Evolutionary conservation across 2,888 invertebrate species (phyloP).

Genomic region (Aproaerema taeniolella): DNA sequence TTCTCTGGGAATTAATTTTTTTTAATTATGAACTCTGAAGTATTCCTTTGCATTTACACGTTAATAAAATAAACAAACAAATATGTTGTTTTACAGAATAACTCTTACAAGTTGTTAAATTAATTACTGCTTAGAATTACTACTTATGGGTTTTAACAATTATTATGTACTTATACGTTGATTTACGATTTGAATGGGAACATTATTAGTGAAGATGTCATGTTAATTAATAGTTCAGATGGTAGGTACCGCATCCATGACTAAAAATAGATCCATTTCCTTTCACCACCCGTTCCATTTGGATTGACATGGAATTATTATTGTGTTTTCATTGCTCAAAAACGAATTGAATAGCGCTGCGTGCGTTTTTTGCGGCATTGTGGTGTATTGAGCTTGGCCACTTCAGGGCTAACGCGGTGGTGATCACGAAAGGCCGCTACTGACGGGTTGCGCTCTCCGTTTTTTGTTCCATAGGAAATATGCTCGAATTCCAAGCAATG

Average conservation of each 20-base stretch:
- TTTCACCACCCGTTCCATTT: constrained; percentile 1
- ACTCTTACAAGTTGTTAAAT: too few relatives aligned
- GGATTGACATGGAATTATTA: constrained; percentile 45
- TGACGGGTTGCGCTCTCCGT: constrained; percentile 38
- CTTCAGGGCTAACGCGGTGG: constrained; percentile 63
- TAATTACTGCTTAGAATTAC: too few relatives aligned
- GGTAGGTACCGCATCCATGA: constrained; percentile 1
- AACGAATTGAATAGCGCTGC: constrained; percentile 65
- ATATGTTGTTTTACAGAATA: too few relatives aligned
- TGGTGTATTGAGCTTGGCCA: constrained; percentile 37
- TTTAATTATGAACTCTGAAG: too few relatives aligned
- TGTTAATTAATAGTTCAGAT: too few relatives aligned
- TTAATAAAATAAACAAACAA: too few relatives aligned
- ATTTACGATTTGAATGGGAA: too few relatives aligned
- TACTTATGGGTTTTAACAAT: too few relatives aligned
- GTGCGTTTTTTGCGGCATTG: constrained; percentile 63
- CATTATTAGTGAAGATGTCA: too few relatives aligned
- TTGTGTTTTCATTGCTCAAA: constrained; percentile 69
- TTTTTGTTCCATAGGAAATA: constrained; percentile 47
- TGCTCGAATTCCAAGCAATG: constrained; percentile 32
- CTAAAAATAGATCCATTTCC: not conserved
- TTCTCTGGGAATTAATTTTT: too few relatives aligned
- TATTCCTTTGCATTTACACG: too few relatives aligned
- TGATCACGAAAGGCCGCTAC: constrained; percentile 51
- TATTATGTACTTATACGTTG: too few relatives aligned